Evolutionary conservation across 2,113 vertebrate species (phyloP).

Genomic region (Brachypodius melanocephalos): DNA sequence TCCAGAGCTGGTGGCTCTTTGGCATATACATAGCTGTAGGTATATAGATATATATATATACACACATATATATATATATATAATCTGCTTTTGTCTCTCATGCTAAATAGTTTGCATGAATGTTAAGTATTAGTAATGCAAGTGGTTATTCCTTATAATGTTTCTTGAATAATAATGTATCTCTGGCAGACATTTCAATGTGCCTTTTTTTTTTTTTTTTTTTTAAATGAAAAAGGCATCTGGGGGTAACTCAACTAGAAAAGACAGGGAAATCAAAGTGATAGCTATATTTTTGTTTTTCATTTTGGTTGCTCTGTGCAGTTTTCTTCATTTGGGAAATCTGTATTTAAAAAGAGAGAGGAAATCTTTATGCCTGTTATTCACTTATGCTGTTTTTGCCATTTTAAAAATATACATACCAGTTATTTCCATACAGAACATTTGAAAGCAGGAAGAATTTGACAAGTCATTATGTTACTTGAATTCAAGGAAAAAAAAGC

Average conservation of each 20-base stretch:
- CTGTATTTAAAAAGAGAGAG: background rate
- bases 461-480: background rate
- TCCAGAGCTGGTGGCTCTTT: background rate
- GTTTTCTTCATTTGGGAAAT: slow-evolving; percentile 7
- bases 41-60: background rate
- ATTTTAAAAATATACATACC: background rate
- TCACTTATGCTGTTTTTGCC: background rate
- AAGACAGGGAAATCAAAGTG: background rate
- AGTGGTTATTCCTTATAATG: background rate
- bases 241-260: background rate
- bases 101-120: background rate
- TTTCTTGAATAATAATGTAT: slow-evolving; percentile 5
- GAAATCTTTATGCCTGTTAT: background rate
- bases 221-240: background rate
- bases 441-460: background rate
- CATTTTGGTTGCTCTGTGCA: background rate
- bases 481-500: background rate
- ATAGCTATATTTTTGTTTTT: background rate
- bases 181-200: background rate
- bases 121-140: slow-evolving; percentile 30
- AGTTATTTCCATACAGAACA: background rate
- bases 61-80: background rate
- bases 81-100: background rate
- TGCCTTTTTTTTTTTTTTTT: background rate
- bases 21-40: background rate